Percentiles rank a stretch among this genome's conserved stretches.
Conservation (phyloP, 2,888 invertebrate genomes). For the Spilarctia lutea region DNA sequence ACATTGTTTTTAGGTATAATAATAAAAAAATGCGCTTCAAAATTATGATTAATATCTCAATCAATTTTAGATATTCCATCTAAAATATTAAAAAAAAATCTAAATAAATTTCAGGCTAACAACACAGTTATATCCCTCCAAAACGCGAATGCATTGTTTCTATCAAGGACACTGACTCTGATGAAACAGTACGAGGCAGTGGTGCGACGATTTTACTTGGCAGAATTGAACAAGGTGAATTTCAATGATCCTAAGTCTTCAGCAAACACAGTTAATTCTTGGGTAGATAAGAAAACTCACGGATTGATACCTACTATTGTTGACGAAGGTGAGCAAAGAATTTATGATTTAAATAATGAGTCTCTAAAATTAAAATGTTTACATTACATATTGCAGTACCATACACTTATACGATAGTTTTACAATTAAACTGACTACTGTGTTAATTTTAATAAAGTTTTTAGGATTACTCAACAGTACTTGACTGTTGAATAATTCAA, state of each 20-base stretch:
- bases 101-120: conserved; percentile 64
- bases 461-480: too few relatives aligned
- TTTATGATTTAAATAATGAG: background rate
- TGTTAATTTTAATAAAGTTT: background rate
- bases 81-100: background rate
- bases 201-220: conserved; percentile 80
- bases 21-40: background rate
- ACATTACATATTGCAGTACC: too few relatives aligned
- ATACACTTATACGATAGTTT: too few relatives aligned
- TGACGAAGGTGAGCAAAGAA: conserved; percentile 76
- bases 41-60: background rate
- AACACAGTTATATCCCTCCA: conserved; percentile 66
- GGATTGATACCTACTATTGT: conserved; percentile 86
- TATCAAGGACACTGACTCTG: conserved; percentile 73
- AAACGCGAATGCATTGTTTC: conserved; percentile 82
- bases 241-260: conserved; percentile 78
- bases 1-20: too few relatives aligned
- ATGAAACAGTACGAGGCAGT: conserved; percentile 75
- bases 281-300: conserved; percentile 86
- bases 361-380: background rate
- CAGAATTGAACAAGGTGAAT: conserved; percentile 81
- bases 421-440: too few relatives aligned
- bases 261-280: conserved; percentile 85
- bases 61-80: background rate
- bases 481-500: too few relatives aligned